phyloP scores from a whole-genome alignment of 2,797 vertebrate species.

The Euphonia xanthogaster region DNA sequence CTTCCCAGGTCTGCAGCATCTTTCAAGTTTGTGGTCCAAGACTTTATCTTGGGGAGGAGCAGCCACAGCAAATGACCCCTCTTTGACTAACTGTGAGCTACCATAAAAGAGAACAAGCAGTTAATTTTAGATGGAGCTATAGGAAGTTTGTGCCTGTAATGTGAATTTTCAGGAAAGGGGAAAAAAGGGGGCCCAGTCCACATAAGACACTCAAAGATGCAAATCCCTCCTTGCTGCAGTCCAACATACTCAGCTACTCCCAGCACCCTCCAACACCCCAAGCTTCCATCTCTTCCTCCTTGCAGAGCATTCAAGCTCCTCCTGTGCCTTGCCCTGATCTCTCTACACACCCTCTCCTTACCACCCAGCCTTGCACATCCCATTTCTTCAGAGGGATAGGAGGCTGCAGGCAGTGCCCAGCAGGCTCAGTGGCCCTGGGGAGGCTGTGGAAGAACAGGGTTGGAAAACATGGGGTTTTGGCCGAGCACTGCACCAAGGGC shows the following conservation, averaged over 20 bases:
- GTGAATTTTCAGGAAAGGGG: not conserved
- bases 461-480: accelerated
- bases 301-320: not conserved
- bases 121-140: not conserved
- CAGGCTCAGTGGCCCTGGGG: accelerated
- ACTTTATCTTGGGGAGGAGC: not conserved
- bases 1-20: not conserved
- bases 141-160: not conserved
- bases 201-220: not conserved
- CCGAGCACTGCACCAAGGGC: not conserved
- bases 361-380: no score
- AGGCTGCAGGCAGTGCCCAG: not conserved
- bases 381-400: accelerated
- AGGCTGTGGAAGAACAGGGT: accelerated
- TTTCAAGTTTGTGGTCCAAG: not conserved
- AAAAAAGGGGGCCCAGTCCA: accelerated
- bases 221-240: not conserved
- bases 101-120: not conserved
- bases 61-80: not conserved
- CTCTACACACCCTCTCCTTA: not conserved
- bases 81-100: not conserved
- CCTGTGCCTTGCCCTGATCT: not conserved
- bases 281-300: not conserved
- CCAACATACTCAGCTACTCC: not conserved
- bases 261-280: accelerated